A percentile compares a stretch with the other conserved stretches of the same genome.
phyloP scores from a whole-genome alignment of 2,888 invertebrate species.

The Cephus pygmeus region DNA sequence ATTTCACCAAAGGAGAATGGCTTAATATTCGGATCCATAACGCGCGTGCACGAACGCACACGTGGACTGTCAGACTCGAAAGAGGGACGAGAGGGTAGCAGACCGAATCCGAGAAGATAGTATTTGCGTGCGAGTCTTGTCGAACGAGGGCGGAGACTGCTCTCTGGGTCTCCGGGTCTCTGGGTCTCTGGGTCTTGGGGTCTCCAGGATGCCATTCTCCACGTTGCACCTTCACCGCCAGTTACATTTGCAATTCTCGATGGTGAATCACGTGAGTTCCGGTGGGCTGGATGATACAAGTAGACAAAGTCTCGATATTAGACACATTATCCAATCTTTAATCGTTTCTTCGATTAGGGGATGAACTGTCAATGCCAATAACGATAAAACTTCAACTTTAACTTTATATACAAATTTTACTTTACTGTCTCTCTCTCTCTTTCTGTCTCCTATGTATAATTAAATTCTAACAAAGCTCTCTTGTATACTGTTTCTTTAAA shows the following conservation, averaged over 20 bases:
- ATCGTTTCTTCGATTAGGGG: neutral
- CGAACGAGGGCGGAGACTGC: neutral
- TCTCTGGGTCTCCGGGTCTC: neutral
- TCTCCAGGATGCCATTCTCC: neutral
- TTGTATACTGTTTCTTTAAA: neutral
- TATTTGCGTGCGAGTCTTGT: neutral
- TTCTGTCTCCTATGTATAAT: neutral
- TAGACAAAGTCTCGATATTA: neutral
- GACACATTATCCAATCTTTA: neutral
- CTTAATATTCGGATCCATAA: neutral
- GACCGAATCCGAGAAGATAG: neutral
- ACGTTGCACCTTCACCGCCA: neutral
- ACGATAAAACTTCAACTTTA: neutral
- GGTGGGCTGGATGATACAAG: neutral
- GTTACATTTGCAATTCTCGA: neutral
- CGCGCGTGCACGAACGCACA: neutral
- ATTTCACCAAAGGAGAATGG: neutral
- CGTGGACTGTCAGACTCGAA: neutral
- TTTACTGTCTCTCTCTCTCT: slow-evolving; percentile 12
- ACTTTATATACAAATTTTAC: neutral
- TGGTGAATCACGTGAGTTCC: neutral
- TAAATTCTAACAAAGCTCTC: neutral
- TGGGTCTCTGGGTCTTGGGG: neutral
- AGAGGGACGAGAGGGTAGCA: neutral
- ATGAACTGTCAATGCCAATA: neutral